Base-by-base conservation (phyloP, 2,888 invertebrate species). In the Theretra japonica region DNA sequence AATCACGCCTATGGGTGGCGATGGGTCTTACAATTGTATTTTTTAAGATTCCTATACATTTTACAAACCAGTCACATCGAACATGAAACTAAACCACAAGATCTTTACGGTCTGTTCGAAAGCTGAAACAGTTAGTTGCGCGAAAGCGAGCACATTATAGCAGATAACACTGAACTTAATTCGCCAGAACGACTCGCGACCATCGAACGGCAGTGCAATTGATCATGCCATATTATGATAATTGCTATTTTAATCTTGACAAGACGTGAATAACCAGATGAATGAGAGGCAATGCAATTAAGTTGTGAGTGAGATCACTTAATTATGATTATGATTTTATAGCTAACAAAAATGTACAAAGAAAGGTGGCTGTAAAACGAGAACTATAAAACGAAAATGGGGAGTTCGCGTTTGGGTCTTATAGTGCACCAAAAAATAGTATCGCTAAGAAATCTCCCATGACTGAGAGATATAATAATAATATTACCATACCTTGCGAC, bases 81-180 rank as follows among this genome's bases (percentile, higher is more conserved):
- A 53, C 17, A 53, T 53, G 19, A 53, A 53, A 53, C 53, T n/a
- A 53, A 53, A n/a, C 53, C 53, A n/a, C 53, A 53, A 53, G 53
- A 53, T 53, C 53, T 53, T 53, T 53, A 33, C 30, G 33, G n/a
- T 62, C 62, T 62, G 33, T 62, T 62, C 41, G 62, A 62, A 62
- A 62, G 21, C 41, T n/a, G 8, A 17, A 30, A 62, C 41, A 41
- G 62, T 62, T 62, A 25, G 11, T 53, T 19, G 53, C 19, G 33
- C 62, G 62, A 62, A 62, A 62, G 62, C 21, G 11, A 30, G 21
- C 33, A 62, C 50, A 8, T 30, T 25, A 58, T 58, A 25, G 25
- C 58, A 25, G 58, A 58, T 23, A 58, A n/a, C 53, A 53, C 53
- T 53, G n/a, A 4, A 58, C 25, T 58, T 58, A 58, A 58, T 23